Evolutionary conservation across 2,797 vertebrate species (phyloP).

Genomic region (Hypotaenidia okinawae): DNA sequence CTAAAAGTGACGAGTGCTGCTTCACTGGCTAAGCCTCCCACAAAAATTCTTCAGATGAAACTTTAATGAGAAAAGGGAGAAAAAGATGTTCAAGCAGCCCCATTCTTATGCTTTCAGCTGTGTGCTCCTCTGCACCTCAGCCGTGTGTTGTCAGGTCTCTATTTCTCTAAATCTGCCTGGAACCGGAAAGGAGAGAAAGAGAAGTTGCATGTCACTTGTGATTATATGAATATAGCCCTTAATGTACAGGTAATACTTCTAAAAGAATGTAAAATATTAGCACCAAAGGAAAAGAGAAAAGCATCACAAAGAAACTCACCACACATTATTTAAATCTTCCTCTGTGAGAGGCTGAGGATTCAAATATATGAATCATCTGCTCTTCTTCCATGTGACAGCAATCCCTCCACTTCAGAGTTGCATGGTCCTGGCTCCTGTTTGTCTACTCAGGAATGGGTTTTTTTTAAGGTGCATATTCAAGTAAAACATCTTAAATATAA

Average conservation of each 20-base stretch:
- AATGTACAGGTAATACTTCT: conserved; percentile 18
- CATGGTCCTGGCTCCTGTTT: background rate
- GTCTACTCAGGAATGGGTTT: background rate
- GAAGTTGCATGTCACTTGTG: background rate
- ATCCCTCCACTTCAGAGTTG: background rate
- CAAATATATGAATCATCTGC: background rate
- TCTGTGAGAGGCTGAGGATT: background rate
- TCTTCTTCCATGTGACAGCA: conserved; percentile 8
- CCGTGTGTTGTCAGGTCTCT: background rate
- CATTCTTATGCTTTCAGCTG: conserved; percentile 3
- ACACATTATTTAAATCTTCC: conserved; percentile 45
- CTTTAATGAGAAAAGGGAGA: conserved; percentile 53
- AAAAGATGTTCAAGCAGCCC: background rate
- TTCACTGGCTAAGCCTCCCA: conserved; percentile 30
- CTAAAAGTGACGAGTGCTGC: background rate
- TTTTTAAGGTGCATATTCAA: conserved; percentile 7
- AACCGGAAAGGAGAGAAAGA: conserved; percentile 20
- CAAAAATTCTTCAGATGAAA: conserved; percentile 61
- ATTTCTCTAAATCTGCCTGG: conserved; percentile 38
- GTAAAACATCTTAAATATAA: background rate
- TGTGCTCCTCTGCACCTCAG: background rate
- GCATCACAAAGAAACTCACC: conserved; percentile 30
- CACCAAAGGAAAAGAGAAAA: background rate
- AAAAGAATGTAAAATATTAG: conserved; percentile 51
- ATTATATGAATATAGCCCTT: conserved; percentile 26